phyloP scores from a whole-genome alignment of 2,888 invertebrate genomes.

The Patella caerulea region DNA sequence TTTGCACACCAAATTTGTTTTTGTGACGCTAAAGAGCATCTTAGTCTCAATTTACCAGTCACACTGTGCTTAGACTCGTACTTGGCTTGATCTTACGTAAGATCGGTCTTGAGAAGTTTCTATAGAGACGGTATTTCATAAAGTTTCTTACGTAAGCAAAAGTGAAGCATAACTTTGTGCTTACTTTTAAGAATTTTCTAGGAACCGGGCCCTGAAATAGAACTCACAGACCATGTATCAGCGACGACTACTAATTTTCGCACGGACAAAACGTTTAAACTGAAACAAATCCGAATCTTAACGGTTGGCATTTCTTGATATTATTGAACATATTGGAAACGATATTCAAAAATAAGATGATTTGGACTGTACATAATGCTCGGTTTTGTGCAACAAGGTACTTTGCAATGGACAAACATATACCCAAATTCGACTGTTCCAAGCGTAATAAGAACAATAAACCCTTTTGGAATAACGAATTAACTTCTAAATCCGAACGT shows the following conservation, averaged over 20 bases:
- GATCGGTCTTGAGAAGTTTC: too few relatives aligned
- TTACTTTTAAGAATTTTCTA: too few relatives aligned
- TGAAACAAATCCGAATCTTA: neutral
- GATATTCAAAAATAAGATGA: neutral
- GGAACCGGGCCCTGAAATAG: too few relatives aligned
- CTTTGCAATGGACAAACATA: neutral
- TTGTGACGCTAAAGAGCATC: too few relatives aligned
- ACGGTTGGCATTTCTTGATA: neutral
- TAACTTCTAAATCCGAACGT: too few relatives aligned
- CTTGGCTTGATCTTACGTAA: too few relatives aligned
- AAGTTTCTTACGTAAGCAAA: too few relatives aligned
- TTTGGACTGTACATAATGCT: neutral
- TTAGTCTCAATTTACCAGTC: too few relatives aligned
- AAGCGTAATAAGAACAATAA: neutral
- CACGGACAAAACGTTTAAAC: neutral
- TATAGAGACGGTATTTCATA: too few relatives aligned
- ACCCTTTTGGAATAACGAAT: neutral
- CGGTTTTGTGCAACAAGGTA: neutral
- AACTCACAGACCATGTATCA: neutral
- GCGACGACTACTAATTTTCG: neutral
- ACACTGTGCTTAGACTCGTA: too few relatives aligned
- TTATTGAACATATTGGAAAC: slow-evolving; percentile 2
- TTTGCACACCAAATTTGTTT: too few relatives aligned
- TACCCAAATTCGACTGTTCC: neutral
- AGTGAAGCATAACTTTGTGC: too few relatives aligned